A percentile compares a stretch with the other conserved stretches of the same genome.
Evolutionary conservation across 2,888 invertebrate species (phyloP).

Genomic region (Brachypalpus laphriformis): DNA sequence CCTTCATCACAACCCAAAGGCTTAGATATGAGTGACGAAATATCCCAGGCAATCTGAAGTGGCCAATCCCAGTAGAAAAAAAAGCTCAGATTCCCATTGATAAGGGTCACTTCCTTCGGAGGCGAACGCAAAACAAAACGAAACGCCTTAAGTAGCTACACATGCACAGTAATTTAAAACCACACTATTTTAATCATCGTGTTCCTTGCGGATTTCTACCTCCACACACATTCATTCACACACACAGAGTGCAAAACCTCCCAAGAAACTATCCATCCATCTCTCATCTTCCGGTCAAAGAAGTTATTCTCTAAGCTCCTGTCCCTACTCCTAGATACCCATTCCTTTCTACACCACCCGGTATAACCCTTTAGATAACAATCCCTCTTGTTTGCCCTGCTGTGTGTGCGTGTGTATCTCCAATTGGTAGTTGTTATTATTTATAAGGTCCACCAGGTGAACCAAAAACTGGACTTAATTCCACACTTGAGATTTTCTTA

Average conservation of each 20-base stretch:
- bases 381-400: constrained; percentile 9
- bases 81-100: constrained; percentile 66
- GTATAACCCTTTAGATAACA: constrained; percentile 52
- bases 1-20: constrained; percentile 46
- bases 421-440: constrained; percentile 75
- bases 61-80: constrained; percentile 56
- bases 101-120: constrained; percentile 60
- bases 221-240: constrained; percentile 13
- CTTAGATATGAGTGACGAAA: constrained; percentile 70
- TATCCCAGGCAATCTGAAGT: constrained; percentile 52
- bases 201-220: constrained; percentile 67
- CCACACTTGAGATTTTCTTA: constrained; percentile 76
- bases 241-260: constrained; percentile 19
- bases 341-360: neutral
- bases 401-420: constrained; percentile 44
- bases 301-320: constrained; percentile 70
- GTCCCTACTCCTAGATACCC: constrained; percentile 48
- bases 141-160: constrained; percentile 53
- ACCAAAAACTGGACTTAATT: constrained; percentile 76
- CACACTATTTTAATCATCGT: constrained; percentile 73
- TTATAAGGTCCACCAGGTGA: constrained; percentile 76
- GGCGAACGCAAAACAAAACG: constrained; percentile 5
- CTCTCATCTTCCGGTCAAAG: constrained; percentile 71
- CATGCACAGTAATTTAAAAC: constrained; percentile 66
- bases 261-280: constrained; percentile 69